Evolutionary conservation across 2,797 vertebrate genomes (phyloP).

Genomic region (Craterocephalus amniculus): DNA sequence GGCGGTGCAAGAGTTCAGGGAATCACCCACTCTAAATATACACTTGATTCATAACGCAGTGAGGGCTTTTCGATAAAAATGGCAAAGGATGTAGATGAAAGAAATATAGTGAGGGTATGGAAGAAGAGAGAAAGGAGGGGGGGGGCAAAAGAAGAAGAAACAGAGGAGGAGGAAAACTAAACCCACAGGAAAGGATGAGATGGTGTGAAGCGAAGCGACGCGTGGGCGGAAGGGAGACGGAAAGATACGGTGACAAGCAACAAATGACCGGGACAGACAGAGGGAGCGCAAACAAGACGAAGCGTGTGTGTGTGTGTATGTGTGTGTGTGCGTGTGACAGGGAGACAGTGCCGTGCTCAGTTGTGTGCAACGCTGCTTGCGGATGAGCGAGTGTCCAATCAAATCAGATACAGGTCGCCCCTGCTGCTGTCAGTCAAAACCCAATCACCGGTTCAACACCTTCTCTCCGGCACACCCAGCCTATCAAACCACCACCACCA

Average conservation of each 20-base stretch:
- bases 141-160: slow-evolving; percentile 23
- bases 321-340: slow-evolving; percentile 18
- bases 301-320: slow-evolving; percentile 20
- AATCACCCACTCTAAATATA: slow-evolving; percentile 41
- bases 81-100: slow-evolving; percentile 12
- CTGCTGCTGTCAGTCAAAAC: slow-evolving; percentile 71
- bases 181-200: slow-evolving; percentile 47
- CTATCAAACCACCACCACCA: slow-evolving; percentile 42
- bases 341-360: slow-evolving; percentile 19
- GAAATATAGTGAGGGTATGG: slow-evolving; percentile 9
- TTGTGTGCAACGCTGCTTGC: slow-evolving; percentile 44
- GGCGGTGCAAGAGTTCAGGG: slow-evolving; percentile 20
- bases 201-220: slow-evolving; percentile 21
- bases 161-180: slow-evolving; percentile 43
- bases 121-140: neutral
- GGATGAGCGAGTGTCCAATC: slow-evolving; percentile 66
- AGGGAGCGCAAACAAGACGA: slow-evolving; percentile 42
- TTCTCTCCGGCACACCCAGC: slow-evolving; percentile 50
- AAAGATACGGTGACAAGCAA: slow-evolving; percentile 66
- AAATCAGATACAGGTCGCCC: slow-evolving; percentile 59
- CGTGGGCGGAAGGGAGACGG: slow-evolving; percentile 55
- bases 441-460: slow-evolving; percentile 61
- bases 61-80: slow-evolving; percentile 33
- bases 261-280: slow-evolving; percentile 58
- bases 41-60: slow-evolving; percentile 15